These are phyloP conservation scores for Allygus modestus DNA, from an alignment of 2,888 invertebrate species.

Conservation along the genomic window DNA sequence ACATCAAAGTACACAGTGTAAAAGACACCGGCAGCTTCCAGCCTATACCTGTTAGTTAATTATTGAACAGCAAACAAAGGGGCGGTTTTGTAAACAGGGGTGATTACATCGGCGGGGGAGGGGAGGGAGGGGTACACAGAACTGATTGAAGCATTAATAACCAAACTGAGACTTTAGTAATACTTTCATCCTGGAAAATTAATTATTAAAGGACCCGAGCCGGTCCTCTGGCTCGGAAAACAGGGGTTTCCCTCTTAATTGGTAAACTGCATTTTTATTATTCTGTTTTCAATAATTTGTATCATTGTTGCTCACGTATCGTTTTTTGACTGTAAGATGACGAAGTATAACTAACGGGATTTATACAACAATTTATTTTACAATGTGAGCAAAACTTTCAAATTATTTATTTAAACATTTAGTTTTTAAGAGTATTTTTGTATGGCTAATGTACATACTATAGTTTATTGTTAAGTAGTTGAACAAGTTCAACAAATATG, in stretches of 20 bases:
- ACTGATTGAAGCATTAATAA: constrained; percentile 57
- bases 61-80: constrained; percentile 51
- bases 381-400: too few species aligned
- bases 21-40: constrained; percentile 20
- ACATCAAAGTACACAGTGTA: constrained; percentile 40
- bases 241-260: background rate
- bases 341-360: too few species aligned
- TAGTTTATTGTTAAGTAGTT: too few species aligned
- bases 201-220: constrained; percentile 16
- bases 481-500: too few species aligned
- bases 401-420: too few species aligned
- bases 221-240: background rate
- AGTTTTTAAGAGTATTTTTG: too few species aligned
- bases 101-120: constrained; percentile 41
- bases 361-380: too few species aligned
- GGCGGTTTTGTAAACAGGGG: constrained; percentile 56
- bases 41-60: constrained; percentile 57
- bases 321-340: too few species aligned
- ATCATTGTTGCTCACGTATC: too few species aligned
- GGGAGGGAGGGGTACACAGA: constrained; percentile 20
- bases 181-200: constrained; percentile 43
- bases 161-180: constrained; percentile 47
- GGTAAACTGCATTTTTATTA: background rate
- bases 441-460: too few species aligned
- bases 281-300: background rate